Percentiles rank a stretch among this genome's conserved stretches.
phyloP scores from a whole-genome alignment of 1,140 invertebrate genomes.

The Trichonephila inaurata region DNA sequence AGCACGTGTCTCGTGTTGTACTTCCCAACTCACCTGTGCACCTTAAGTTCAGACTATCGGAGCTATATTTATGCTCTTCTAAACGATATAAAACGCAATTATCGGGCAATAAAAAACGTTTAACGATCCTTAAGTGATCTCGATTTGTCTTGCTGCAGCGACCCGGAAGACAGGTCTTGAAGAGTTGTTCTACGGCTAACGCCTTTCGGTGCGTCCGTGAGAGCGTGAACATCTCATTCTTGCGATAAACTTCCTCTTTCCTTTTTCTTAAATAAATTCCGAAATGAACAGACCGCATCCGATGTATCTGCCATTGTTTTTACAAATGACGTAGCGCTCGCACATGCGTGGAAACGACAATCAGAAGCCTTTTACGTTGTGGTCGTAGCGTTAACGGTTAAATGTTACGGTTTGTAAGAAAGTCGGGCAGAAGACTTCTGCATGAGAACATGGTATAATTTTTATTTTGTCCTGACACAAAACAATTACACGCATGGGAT shows the following conservation, averaged over 20 bases:
- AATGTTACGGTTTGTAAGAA: slow-evolving; percentile 3
- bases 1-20: too few relatives aligned
- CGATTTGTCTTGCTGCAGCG: background rate
- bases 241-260: slow-evolving; percentile 18
- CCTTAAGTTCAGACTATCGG: background rate
- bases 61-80: background rate
- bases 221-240: slow-evolving; percentile 26
- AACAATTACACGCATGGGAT: slow-evolving; percentile 7
- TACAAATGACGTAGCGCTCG: slow-evolving; percentile 34
- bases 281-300: slow-evolving; percentile 25
- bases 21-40: background rate
- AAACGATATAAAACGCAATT: slow-evolving; percentile 12
- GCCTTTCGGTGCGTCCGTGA: slow-evolving; percentile 2
- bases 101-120: slow-evolving; percentile 4
- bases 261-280: slow-evolving; percentile 42
- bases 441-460: background rate
- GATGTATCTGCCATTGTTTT: slow-evolving; percentile 22
- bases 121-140: slow-evolving; percentile 36
- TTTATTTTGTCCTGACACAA: background rate
- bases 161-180: slow-evolving; percentile 28
- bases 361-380: background rate
- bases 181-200: slow-evolving; percentile 31
- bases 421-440: background rate
- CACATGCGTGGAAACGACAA: slow-evolving; percentile 36
- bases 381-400: background rate